These are phyloP conservation scores for Luscinia luscinia DNA, from an alignment of 2,797 vertebrate genomes.

Conservation along the genomic window DNA sequence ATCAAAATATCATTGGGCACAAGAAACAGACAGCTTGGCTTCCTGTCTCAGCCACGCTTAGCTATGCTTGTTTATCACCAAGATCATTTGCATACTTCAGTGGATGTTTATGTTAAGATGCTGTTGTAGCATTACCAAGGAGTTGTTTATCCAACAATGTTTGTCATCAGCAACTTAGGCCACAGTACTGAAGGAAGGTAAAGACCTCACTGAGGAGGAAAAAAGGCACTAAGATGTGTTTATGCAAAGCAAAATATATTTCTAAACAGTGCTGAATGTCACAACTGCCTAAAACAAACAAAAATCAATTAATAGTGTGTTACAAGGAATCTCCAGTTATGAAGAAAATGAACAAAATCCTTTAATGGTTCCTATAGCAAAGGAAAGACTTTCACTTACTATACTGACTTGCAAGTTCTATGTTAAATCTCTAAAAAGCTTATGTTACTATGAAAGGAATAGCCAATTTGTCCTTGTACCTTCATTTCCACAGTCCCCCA, in stretches of 20 bases:
- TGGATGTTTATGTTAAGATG: conserved; percentile 22
- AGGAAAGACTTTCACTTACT: not conserved
- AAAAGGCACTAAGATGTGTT: not conserved
- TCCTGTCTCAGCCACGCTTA: conserved; percentile 21
- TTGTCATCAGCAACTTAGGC: not conserved
- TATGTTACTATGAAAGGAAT: not conserved
- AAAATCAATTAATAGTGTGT: not conserved
- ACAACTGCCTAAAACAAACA: not conserved
- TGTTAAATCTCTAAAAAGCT: not conserved
- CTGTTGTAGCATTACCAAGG: not conserved
- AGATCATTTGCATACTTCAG: conserved; percentile 25
- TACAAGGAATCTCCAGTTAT: not conserved
- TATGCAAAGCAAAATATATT: not conserved
- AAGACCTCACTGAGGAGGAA: not conserved
- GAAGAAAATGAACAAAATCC: not conserved
- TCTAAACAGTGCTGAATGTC: not conserved
- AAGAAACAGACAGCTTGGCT: conserved; percentile 36
- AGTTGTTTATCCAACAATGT: not conserved
- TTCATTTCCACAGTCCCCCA: not conserved
- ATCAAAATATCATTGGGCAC: conserved; percentile 55
- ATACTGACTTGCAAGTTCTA: not conserved
- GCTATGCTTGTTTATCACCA: not conserved
- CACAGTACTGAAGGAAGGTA: not conserved
- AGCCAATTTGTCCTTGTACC: not conserved
- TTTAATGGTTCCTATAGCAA: not conserved